Percentiles rank a stretch among this genome's conserved stretches.
These are phyloP conservation scores for Drosophila burlai DNA, from an alignment of 1,140 invertebrate species.

Conservation along the genomic window DNA sequence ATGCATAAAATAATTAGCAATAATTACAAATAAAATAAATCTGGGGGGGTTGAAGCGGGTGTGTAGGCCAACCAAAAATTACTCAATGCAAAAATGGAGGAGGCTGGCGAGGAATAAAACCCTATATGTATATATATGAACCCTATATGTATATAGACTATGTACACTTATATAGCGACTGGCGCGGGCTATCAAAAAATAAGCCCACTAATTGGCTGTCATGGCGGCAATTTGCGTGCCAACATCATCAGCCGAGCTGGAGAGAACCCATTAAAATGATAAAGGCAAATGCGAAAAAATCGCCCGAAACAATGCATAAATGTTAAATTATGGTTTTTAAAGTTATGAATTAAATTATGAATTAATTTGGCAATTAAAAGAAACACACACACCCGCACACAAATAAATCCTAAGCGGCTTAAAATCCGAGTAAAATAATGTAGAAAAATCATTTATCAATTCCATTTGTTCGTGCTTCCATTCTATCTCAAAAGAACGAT, in stretches of 20 bases:
- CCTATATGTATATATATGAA: constrained; percentile 1
- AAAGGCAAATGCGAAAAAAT: constrained; percentile 22
- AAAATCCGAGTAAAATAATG: constrained; percentile 35
- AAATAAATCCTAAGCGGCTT: constrained; percentile 45
- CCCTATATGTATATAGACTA: constrained; percentile 8
- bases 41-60: background rate
- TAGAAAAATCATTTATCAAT: constrained; percentile 44
- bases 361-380: constrained; percentile 42
- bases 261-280: constrained; percentile 53
- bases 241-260: constrained; percentile 17
- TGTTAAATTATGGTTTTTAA: constrained; percentile 37
- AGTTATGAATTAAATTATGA: constrained; percentile 43
- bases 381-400: background rate
- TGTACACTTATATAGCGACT: constrained; percentile 12
- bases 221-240: constrained; percentile 51
- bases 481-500: constrained; percentile 16
- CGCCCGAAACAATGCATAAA: constrained; percentile 17
- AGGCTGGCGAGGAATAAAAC: constrained; percentile 24
- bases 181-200: constrained; percentile 28
- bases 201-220: constrained; percentile 61
- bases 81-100: constrained; percentile 26
- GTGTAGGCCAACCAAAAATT: constrained; percentile 21
- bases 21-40: constrained; percentile 50
- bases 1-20: constrained; percentile 37
- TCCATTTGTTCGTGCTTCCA: background rate